phyloP scores from a whole-genome alignment of 2,888 invertebrate species.

The Thecophora atra region DNA sequence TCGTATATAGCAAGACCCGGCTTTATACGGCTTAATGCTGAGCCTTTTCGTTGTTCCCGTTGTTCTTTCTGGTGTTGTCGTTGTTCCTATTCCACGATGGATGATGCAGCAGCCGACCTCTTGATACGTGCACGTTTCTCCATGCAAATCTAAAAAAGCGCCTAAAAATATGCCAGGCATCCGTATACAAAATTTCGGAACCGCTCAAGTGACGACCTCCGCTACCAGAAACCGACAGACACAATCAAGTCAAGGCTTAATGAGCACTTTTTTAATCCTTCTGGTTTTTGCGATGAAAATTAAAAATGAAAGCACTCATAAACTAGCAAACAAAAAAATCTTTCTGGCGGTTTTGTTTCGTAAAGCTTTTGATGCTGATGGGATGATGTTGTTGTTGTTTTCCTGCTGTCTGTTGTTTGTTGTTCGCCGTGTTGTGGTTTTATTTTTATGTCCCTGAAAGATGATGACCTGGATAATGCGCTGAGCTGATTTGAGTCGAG shows the following conservation, averaged over 20 bases:
- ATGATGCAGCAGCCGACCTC: background rate
- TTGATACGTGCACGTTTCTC: background rate
- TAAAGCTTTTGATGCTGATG: background rate
- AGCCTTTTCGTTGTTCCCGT: background rate
- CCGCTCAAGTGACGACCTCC: background rate
- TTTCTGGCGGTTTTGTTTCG: background rate
- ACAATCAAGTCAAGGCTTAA: slow-evolving; percentile 11
- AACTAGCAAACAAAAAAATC: too few relatives aligned
- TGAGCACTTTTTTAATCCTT: background rate
- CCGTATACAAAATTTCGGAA: background rate
- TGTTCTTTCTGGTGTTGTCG: background rate
- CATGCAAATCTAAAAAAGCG: background rate
- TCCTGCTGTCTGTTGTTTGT: background rate
- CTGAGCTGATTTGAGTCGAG: background rate
- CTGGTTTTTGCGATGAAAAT: slow-evolving; percentile 8
- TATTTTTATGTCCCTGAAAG: slow-evolving; percentile 29
- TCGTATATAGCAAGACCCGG: background rate
- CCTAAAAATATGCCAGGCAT: background rate
- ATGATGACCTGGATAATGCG: slow-evolving; percentile 26
- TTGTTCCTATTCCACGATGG: background rate
- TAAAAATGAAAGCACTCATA: slow-evolving; percentile 15
- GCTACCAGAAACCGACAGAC: background rate
- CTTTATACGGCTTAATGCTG: background rate
- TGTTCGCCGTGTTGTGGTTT: slow-evolving; percentile 14
- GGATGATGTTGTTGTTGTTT: background rate